Evolutionary conservation across 2,113 vertebrate species (phyloP), one percentile per base, ranked within the genome.

Genomic region (Colistium nudipinnis): DNA sequence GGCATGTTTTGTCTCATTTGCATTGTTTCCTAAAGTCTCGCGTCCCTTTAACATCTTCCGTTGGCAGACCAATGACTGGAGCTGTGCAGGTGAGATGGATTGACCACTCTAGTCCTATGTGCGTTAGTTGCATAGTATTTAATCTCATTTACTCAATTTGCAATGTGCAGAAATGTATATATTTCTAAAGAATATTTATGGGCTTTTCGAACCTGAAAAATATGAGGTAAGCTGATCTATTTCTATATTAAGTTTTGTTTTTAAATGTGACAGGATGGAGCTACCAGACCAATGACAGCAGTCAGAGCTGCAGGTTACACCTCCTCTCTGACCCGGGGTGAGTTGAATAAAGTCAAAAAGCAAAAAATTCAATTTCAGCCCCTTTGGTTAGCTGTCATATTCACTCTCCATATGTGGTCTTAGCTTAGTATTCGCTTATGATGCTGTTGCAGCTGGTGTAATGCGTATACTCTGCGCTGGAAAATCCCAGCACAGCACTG

Each of bases 221-320:
- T n/a, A n/a, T n/a, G n/a, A n/a, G n/a, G n/a, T n/a, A n/a, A n/a
- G n/a, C n/a, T n/a, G n/a, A n/a, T n/a, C n/a, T n/a, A n/a, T n/a
- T n/a, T n/a, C n/a, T n/a, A n/a, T n/a, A n/a, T n/a, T n/a, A n/a
- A n/a, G n/a, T n/a, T n/a, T n/a, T n/a, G n/a, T n/a, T n/a, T n/a
- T n/a, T n/a, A n/a, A 68, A 67, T 81, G 1, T 78, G 33, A 31
- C 82, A 99, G 98, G 97, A 98, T 72, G 95, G 94, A 22, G 82
- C 93, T 54, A 84, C 95, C 76, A 93, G 97, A 53, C 98, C 98
- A 14, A 96, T 99, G 96, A 98, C 97, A 59, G 96, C 97, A 49
- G 95, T 99, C 62, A 93, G 94, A 86, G 96, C 97, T 67, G 98
- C 97, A 65, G 96, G 97, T 51, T 99, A 95, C 90, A 95, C 92